Evolutionary conservation across 2,888 invertebrate genomes (phyloP).

Genomic region (Hydriomena furcata): DNA sequence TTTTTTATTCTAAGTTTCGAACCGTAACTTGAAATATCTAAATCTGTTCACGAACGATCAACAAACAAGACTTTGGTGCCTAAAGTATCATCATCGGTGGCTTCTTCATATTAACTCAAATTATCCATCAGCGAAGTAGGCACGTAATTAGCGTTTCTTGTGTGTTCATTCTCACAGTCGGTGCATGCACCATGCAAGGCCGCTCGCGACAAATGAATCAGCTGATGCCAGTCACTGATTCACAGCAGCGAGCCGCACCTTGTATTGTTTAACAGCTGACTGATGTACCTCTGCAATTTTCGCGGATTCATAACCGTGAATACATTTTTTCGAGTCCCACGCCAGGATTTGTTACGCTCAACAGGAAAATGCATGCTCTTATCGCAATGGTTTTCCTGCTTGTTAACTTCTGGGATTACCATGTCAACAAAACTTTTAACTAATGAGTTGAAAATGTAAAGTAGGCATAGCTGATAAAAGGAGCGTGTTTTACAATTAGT

Average conservation of each 20-base stretch:
- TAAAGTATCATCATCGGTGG: conserved; percentile 13
- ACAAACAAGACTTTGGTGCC: background rate
- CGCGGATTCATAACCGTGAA: conserved; percentile 37
- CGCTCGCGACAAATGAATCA: conserved; percentile 67
- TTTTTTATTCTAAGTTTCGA: background rate
- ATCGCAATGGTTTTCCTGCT: conserved; percentile 22
- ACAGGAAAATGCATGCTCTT: conserved; percentile 28
- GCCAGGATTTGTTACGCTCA: conserved; percentile 29
- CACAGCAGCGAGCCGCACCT: conserved; percentile 56
- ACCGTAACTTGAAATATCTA: too few relatives aligned
- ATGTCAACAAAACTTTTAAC: conserved; percentile 15
- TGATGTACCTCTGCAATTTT: conserved; percentile 42
- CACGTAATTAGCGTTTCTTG: conserved; percentile 56
- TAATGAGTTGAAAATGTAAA: conserved; percentile 13
- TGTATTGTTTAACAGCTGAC: conserved; percentile 61
- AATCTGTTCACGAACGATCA: background rate
- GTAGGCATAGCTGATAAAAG: conserved; percentile 8
- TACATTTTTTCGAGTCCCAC: conserved; percentile 35
- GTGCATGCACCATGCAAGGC: conserved; percentile 71
- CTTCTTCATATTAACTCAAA: conserved; percentile 29
- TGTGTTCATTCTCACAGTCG: conserved; percentile 59
- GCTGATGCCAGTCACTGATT: conserved; percentile 68
- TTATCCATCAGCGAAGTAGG: conserved; percentile 49
- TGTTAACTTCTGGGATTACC: conserved; percentile 28
- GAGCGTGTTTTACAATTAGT: conserved; percentile 5